These are phyloP conservation scores for Euura saliciscinereae DNA, from an alignment of 1,140 invertebrate genomes.

Conservation along the genomic window DNA sequence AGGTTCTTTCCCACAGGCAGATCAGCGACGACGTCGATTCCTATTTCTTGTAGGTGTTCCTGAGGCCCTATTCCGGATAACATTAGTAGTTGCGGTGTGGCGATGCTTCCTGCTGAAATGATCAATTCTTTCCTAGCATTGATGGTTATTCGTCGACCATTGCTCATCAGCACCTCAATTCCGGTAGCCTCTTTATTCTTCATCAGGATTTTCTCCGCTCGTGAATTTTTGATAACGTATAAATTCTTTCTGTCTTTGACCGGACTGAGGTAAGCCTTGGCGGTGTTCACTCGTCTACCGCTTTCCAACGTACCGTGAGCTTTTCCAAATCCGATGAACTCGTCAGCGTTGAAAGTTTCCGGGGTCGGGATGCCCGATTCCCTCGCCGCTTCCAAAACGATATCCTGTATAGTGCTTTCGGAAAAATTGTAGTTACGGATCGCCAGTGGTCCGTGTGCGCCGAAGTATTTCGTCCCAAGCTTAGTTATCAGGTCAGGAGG, in stretches of 20 bases:
- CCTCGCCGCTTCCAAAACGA: conserved; percentile 49
- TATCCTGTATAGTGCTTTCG: conserved; percentile 33
- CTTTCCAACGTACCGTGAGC: conserved; percentile 54
- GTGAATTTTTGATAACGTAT: conserved; percentile 67
- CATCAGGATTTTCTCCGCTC: conserved; percentile 65
- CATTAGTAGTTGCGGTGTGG: conserved; percentile 72
- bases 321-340: conserved; percentile 60
- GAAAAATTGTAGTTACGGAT: conserved; percentile 62
- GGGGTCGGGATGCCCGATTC: conserved; percentile 56
- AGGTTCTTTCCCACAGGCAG: conserved; percentile 69
- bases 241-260: conserved; percentile 69
- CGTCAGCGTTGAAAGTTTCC: conserved; percentile 48
- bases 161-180: conserved; percentile 55
- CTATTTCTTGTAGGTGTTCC: conserved; percentile 66
- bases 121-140: conserved; percentile 68
- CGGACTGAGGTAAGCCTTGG: conserved; percentile 68
- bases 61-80: conserved; percentile 76
- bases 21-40: conserved; percentile 62
- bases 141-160: conserved; percentile 47
- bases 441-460: conserved; percentile 42
- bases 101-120: conserved; percentile 65
- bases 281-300: conserved; percentile 68
- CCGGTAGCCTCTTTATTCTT: conserved; percentile 50
- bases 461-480: conserved; percentile 41
- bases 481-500: conserved; percentile 32